These are phyloP conservation scores for Cynaeus angustus DNA, from an alignment of 2,888 invertebrate genomes.

Conservation along the genomic window DNA sequence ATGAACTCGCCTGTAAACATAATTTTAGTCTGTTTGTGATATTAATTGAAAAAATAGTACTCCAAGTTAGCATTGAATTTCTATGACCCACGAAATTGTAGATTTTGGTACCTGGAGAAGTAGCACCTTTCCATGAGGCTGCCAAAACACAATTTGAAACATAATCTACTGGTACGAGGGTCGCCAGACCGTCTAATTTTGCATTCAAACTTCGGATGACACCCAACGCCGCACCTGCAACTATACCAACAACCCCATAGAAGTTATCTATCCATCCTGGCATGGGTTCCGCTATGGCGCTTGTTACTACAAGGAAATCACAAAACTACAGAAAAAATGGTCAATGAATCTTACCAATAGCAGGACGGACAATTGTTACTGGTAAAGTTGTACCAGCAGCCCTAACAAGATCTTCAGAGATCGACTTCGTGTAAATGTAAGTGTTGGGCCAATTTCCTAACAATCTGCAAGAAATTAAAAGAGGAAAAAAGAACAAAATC, in stretches of 20 bases:
- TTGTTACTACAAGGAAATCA: slow-evolving; percentile 71
- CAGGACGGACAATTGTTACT: slow-evolving; percentile 79
- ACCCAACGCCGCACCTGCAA: slow-evolving; percentile 57
- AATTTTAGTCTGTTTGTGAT: slow-evolving; percentile 63
- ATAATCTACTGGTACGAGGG: slow-evolving; percentile 81
- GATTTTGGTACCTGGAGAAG: slow-evolving; percentile 71
- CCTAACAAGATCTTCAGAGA: slow-evolving; percentile 78
- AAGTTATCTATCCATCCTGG: slow-evolving; percentile 75
- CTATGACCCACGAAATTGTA: slow-evolving; percentile 71
- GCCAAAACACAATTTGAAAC: slow-evolving; percentile 77
- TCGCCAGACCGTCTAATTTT: slow-evolving; percentile 69
- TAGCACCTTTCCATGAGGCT: slow-evolving; percentile 71
- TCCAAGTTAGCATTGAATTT: slow-evolving; percentile 81
- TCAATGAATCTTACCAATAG: slow-evolving; percentile 72
- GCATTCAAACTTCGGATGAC: slow-evolving; percentile 72
- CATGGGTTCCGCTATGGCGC: slow-evolving; percentile 70
- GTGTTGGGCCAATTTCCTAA: slow-evolving; percentile 79
- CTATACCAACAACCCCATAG: slow-evolving; percentile 56
- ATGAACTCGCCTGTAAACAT: slow-evolving; percentile 68
- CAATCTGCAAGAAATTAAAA: slow-evolving; percentile 63
- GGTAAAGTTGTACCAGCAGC: slow-evolving; percentile 75
- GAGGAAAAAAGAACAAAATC: too few relatives aligned
- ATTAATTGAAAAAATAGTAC: too few relatives aligned
- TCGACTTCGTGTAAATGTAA: slow-evolving; percentile 82
- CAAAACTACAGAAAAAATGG: too few relatives aligned